Base-by-base conservation (phyloP, 2,113 vertebrate species). In the Heteronetta atricapilla region DNA sequence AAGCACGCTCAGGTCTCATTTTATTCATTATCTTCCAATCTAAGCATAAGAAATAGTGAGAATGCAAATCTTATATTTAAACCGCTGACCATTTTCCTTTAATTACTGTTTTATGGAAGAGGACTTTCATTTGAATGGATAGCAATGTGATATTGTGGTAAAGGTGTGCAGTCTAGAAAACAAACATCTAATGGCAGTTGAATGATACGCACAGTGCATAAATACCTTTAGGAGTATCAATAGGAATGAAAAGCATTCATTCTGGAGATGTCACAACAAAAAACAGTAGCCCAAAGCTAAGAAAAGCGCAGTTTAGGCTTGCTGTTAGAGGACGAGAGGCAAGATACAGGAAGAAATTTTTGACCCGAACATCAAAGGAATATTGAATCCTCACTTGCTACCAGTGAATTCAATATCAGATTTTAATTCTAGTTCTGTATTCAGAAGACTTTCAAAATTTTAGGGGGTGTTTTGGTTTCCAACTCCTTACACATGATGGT, bases 221-320 rank as follows among this genome's bases (percentile, higher is more conserved):
- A 94, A 72, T 87, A 72, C 44, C 28, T 50, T 60, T 46, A 60
- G 58, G 73, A 63, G 34, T 50, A 73, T 88, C 85, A 70, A 38
- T 64, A 90, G 85, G 89, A 96, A 94, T 89, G 85, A 90, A 74
- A 90, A 80, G 19, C 86, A 81, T 94, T 92, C 42, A 9, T 53
- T 90, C 25, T 73, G 70, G 87, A 85, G 86, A 40, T 86, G 85
- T 87, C 76, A 64, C 70, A 86, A 92, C 91, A 86, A 60, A 92
- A 91, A 94, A 18, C 52, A 69, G 46, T 78, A 94, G 74, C 85
- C 92, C 74, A 93, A 44, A 95, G 89, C 74, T 82, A 93, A 76
- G 91, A 67, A 94, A 95, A 95, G 40, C 23, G 53, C 33, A 10
- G 38, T 16, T 78, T 44, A 48, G 56, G 28, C 44, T 58, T 86